These are phyloP conservation scores for Nipponia nippon DNA, from an alignment of 2,113 vertebrate genomes.

Conservation along the genomic window DNA sequence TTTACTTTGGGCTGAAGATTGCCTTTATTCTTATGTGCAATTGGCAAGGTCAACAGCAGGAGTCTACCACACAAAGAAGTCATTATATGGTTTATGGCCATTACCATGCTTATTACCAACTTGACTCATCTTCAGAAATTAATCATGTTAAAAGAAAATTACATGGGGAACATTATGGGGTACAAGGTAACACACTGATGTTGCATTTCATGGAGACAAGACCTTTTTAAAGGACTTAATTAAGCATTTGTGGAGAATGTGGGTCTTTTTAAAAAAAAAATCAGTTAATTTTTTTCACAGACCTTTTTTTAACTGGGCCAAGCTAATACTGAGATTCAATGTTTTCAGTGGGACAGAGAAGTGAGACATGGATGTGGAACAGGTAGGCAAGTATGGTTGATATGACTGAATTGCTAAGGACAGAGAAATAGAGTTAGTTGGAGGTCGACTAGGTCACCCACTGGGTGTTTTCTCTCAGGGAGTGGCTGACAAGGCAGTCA, in stretches of 20 bases:
- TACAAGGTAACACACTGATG: neutral
- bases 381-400: neutral
- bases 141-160: neutral
- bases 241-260: neutral
- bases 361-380: neutral
- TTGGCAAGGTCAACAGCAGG: neutral
- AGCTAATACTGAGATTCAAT: neutral
- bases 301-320: neutral
- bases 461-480: neutral
- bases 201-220: neutral
- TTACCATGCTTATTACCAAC: neutral
- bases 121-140: neutral
- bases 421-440: neutral
- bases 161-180: neutral
- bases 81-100: neutral
- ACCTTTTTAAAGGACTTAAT: neutral
- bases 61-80: neutral
- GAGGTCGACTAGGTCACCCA: neutral
- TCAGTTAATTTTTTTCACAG: neutral
- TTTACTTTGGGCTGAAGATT: neutral
- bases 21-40: neutral
- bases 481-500: neutral
- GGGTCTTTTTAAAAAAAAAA: neutral
- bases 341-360: neutral
- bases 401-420: neutral